Conservation (phyloP, 2,113 vertebrate genomes). For the Aleadryas rufinucha region DNA sequence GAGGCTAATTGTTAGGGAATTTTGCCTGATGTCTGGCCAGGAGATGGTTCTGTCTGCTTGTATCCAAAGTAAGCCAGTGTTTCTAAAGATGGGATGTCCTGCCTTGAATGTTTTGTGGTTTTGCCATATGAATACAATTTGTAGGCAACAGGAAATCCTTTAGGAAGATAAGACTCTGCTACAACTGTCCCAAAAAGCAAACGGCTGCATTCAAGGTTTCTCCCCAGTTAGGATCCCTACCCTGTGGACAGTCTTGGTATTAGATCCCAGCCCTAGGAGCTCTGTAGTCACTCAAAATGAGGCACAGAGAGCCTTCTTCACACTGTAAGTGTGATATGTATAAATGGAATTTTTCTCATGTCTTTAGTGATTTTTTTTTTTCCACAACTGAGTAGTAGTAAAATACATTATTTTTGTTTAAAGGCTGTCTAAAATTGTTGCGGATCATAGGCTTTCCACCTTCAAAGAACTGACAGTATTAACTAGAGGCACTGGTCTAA, state of each 20-base stretch:
- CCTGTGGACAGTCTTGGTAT: not conserved
- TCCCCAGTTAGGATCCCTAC: not conserved
- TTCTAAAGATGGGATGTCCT: constrained; percentile 17
- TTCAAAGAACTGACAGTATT: not conserved
- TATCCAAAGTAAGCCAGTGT: not conserved
- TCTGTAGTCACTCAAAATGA: not conserved
- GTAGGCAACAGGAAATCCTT: not conserved
- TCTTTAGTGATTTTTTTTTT: not conserved
- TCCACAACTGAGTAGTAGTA: not conserved
- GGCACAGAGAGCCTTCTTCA: not conserved
- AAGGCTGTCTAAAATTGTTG: not conserved
- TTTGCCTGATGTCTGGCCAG: constrained; percentile 48
- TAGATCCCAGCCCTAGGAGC: not conserved
- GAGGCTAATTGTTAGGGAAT: constrained; percentile 24
- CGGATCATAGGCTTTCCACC: not conserved
- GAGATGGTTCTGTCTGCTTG: constrained; percentile 23
- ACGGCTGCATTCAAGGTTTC: not conserved
- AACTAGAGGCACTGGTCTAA: not conserved
- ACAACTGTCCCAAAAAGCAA: not conserved
- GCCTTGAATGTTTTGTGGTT: not conserved
- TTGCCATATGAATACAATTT: not conserved
- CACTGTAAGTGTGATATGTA: not conserved
- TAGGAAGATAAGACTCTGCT: not conserved
- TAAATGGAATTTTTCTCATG: not conserved
- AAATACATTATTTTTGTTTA: not conserved